Evolutionary conservation across 2,888 invertebrate genomes (phyloP), one percentile per base, ranked within the genome.

Genomic region (Sturmia bella): DNA sequence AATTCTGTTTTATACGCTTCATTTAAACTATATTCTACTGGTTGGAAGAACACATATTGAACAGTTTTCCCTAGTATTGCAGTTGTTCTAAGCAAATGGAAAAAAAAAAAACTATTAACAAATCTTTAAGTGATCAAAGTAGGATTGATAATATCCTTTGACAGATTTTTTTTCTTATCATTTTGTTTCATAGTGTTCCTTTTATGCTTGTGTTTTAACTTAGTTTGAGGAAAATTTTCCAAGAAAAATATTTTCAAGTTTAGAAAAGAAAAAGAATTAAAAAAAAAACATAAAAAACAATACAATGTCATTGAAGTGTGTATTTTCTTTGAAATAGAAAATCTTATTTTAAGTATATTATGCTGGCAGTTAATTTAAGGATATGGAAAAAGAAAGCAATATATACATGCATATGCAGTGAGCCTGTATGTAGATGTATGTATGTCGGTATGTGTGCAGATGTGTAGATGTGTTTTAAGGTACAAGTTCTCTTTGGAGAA

Each of bases 301-400:
- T 17, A 52, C n/a, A 48, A 50, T 66, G 50, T 56, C 66, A 48
- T 21, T 56, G 68, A 56, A 69, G 39, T 43, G 19, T 70, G 45
- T 45, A 17, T 59, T 52, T 59, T 7, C 19, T 43, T 61, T 43
- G 52, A 56, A n/a, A 32, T 9, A 0, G 11, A 21, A 32, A 32
- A 69, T 50, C 9, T 17, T 66, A 12, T 80, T 70, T 66, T 52
- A 64, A 69, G 43, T 64, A 11, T 11, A 52, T 73, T 74, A 82
- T 82, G 78, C 81, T 78, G 81, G 78, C 78, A 70, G 78, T 78
- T 82, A 74, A 78, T 70, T 74, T 45, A 15, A 43, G 37, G 24
- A 64, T 37, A 32, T 9, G 3, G 27, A 27, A 45, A 11, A 27
- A 19, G 17, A 50, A 32, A n/a, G n/a, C n/a, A 56, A 17, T 32